A percentile compares a stretch with the other conserved stretches of the same genome.
Conservation (phyloP, 92 coral and sea anemone species). For the Epizoanthus rinbou region DNA sequence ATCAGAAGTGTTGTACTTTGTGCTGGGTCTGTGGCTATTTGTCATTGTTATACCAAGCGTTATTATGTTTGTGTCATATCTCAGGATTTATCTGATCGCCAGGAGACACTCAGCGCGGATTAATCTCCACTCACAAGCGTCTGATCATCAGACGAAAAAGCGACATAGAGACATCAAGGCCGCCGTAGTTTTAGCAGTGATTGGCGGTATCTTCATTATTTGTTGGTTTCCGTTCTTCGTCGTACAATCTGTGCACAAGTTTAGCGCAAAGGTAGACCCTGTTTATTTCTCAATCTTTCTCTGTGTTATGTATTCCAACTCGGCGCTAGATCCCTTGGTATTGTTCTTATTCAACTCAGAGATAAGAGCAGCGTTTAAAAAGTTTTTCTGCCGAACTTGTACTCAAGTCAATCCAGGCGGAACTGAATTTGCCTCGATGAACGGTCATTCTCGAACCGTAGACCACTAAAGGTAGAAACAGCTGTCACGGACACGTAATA, state of each 20-base stretch:
- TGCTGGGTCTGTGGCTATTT: slow-evolving; percentile 88
- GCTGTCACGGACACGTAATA: too few species aligned
- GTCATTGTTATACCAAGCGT: slow-evolving; percentile 82
- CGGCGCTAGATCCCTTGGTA: slow-evolving; percentile 81
- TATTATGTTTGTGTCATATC: slow-evolving; percentile 85
- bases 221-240: slow-evolving; percentile 99
- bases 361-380: slow-evolving; percentile 70
- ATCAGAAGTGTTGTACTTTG: slow-evolving; percentile 85
- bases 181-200: slow-evolving; percentile 84
- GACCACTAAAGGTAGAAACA: neutral
- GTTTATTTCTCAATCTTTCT: slow-evolving; percentile 81
- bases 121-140: slow-evolving; percentile 24
- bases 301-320: slow-evolving; percentile 94
- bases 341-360: slow-evolving; percentile 81
- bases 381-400: slow-evolving; percentile 64
- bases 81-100: slow-evolving; percentile 82
- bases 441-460: slow-evolving; percentile 18
- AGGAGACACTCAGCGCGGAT: slow-evolving; percentile 82
- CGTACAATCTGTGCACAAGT: slow-evolving; percentile 90
- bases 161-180: slow-evolving; percentile 85
- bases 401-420: slow-evolving; percentile 42
- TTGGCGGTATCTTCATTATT: slow-evolving; percentile 89
- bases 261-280: slow-evolving; percentile 73
- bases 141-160: slow-evolving; percentile 61
- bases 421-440: slow-evolving; percentile 24